phyloP scores from a whole-genome alignment of 2,888 invertebrate genomes.

The Cephus spinipes region DNA sequence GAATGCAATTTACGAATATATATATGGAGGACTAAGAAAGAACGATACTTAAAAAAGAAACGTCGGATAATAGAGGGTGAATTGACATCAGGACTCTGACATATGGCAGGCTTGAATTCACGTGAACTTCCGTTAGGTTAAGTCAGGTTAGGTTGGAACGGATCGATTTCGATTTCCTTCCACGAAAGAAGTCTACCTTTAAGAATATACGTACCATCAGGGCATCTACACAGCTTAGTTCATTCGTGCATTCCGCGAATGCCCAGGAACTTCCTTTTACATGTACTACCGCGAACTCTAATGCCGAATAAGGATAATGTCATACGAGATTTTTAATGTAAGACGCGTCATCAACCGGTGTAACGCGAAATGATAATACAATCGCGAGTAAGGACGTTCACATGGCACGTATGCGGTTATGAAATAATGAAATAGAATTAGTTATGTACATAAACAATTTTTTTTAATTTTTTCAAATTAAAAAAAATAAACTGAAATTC shows the following conservation, averaged over 20 bases:
- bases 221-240: not conserved
- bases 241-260: not conserved
- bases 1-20: not conserved
- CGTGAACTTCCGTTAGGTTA: not conserved
- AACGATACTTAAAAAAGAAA: not conserved
- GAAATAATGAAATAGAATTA: not conserved
- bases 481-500: too few species aligned
- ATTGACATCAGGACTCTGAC: not conserved
- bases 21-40: not conserved
- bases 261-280: not conserved
- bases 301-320: not conserved
- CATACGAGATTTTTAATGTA: not conserved
- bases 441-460: not conserved
- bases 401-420: not conserved
- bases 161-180: not conserved
- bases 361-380: not conserved
- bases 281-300: not conserved
- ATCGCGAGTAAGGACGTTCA: not conserved
- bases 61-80: not conserved
- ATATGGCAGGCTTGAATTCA: not conserved
- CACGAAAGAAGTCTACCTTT: not conserved
- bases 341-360: not conserved
- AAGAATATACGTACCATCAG: not conserved
- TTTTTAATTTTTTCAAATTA: too few species aligned
- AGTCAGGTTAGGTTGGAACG: not conserved